A percentile compares a stretch with the other conserved stretches of the same genome.
These are phyloP conservation scores for Calosoma granatense DNA, from an alignment of 1,140 invertebrate species.

Conservation along the genomic window DNA sequence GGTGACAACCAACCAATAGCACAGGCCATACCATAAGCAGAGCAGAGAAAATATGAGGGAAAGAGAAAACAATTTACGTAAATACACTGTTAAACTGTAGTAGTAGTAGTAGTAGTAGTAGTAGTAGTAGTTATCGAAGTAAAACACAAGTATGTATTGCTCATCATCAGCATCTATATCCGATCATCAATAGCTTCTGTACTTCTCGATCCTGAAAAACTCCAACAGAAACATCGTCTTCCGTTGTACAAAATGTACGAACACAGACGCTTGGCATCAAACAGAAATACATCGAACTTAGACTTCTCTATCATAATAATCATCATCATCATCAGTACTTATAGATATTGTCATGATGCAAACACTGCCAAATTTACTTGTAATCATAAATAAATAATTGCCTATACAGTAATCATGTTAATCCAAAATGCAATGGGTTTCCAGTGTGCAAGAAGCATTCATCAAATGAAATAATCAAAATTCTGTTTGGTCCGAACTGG, in stretches of 20 bases:
- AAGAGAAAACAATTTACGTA: constrained; percentile 48
- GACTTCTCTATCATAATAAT: background rate
- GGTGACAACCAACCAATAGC: constrained; percentile 56
- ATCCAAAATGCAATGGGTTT: constrained; percentile 4
- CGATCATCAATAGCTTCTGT: background rate
- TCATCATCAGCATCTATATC: background rate
- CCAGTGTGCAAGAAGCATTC: constrained; percentile 5
- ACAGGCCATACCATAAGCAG: constrained; percentile 57
- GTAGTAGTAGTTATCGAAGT: constrained; percentile 6
- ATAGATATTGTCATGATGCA: background rate
- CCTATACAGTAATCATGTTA: background rate
- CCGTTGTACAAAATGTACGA: background rate
- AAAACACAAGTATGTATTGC: constrained; percentile 1
- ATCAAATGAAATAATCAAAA: background rate
- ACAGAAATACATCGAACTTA: background rate
- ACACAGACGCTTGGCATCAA: background rate
- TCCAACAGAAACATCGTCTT: background rate
- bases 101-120: constrained; percentile 12
- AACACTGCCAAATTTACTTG: constrained; percentile 3
- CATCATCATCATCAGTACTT: background rate
- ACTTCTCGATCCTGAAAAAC: background rate
- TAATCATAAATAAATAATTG: background rate
- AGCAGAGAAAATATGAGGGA: constrained; percentile 62
- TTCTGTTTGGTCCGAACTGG: constrained; percentile 33
- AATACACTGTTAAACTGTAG: constrained; percentile 31